A percentile compares a stretch with the other conserved stretches of the same genome.
Conservation (phyloP, 2,797 vertebrate genomes). For the Erethizon dorsatum region DNA sequence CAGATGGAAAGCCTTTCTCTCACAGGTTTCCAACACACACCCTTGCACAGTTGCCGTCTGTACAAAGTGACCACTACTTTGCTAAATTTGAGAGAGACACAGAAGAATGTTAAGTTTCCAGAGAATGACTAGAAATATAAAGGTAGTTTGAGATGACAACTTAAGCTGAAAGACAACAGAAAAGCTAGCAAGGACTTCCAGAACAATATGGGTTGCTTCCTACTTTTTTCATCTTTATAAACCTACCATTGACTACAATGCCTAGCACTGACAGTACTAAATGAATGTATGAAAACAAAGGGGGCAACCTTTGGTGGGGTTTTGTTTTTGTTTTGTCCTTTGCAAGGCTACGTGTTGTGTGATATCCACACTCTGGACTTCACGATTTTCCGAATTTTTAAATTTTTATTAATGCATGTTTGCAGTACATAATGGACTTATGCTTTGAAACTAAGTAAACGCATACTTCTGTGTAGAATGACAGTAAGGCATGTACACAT, state of each 20-base stretch:
- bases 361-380: not conserved
- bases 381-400: not conserved
- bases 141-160: not conserved
- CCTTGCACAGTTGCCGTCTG: slow-evolving; percentile 11
- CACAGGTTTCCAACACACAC: slow-evolving; percentile 57
- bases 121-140: slow-evolving; percentile 35
- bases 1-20: slow-evolving; percentile 57
- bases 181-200: not conserved
- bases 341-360: not conserved
- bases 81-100: slow-evolving; percentile 25
- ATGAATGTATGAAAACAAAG: slow-evolving; percentile 28
- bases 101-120: slow-evolving; percentile 37
- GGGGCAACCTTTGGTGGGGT: not conserved
- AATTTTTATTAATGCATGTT: not conserved
- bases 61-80: slow-evolving; percentile 19
- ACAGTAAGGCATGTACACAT: not conserved
- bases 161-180: slow-evolving; percentile 7
- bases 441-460: not conserved
- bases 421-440: not conserved
- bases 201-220: not conserved
- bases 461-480: not conserved
- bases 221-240: not conserved
- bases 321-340: not conserved
- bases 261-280: not conserved
- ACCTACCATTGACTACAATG: not conserved